A percentile compares a stretch with the other conserved stretches of the same genome.
Conservation (phyloP, 2,888 invertebrate species). For the Pheosia gnoma region DNA sequence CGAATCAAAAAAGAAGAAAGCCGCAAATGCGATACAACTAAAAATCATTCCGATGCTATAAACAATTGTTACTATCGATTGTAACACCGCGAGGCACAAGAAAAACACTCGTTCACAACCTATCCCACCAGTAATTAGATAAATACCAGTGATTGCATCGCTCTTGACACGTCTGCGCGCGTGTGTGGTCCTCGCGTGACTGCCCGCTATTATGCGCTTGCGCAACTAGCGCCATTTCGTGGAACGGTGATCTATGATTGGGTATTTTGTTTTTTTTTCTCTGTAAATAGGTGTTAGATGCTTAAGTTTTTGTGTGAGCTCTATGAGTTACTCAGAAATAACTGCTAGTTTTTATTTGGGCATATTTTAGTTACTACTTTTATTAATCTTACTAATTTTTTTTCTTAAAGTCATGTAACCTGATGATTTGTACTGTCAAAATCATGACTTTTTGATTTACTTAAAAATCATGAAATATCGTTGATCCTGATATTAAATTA, state of each 20-base stretch:
- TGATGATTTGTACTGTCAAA: no score
- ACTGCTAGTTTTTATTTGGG: background rate
- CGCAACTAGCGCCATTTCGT: constrained; percentile 57
- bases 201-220: constrained; percentile 56
- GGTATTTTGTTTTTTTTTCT: constrained; percentile 17
- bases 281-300: constrained; percentile 40
- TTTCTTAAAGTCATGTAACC: no score
- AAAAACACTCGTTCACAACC: constrained; percentile 25
- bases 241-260: constrained; percentile 46
- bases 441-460: no score
- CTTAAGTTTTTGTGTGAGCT: constrained; percentile 25
- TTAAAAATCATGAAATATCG: background rate
- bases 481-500: constrained; percentile 16
- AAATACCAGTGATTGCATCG: constrained; percentile 58
- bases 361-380: background rate
- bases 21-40: no score
- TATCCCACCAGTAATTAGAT: constrained; percentile 55
- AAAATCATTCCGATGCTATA: background rate
- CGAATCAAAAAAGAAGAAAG: no score
- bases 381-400: no score
- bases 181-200: constrained; percentile 77
- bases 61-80: constrained; percentile 12
- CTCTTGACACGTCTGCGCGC: constrained; percentile 54
- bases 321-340: constrained; percentile 10
- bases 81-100: constrained; percentile 28